Evolutionary conservation across 2,113 vertebrate genomes (phyloP), one percentile per base, ranked within the genome.

Genomic region (Austrofundulus limnaeus): DNA sequence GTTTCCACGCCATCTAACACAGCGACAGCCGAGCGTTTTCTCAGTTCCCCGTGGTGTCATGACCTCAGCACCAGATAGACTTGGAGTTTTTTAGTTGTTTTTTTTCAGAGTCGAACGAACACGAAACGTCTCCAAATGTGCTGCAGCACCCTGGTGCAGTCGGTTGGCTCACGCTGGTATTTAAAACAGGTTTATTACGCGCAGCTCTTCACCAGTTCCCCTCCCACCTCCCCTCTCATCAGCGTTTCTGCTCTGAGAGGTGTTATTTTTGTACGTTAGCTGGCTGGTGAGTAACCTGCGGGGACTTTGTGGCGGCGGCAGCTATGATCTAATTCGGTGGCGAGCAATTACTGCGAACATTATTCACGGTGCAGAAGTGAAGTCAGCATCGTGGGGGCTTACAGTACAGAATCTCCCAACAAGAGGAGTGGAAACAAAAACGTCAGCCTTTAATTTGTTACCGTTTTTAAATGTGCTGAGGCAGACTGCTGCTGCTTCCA

Each of bases 61-160:
- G 72, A 78, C 74, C 75, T 80, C 75, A 57, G 70, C 76, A 76
- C 64, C 82, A 80, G 78, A 80, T 56, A 57, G 19, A 41, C 57
- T 55, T 46, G 11, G 31, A 41, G 78, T 80, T 77, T 58, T 60
- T 21, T 72, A 54, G 84, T 70, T 72, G 49, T 54, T 24, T 19
- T 46, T 54, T 75, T 49, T 70, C 41, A 34, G 61, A 45, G 46
- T 39, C n/a, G 62, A 64, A 65, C 34, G 70, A 62, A 72, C 60
- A 12, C 59, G 54, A 66, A 57, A 47, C 59, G 43, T 55, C 60
- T 31, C 45, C 51, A 19, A 45, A 75, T 39, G 63, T 43, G 62
- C 65, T 51, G 17, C 41, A 24, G 57, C 23, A 69, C 19, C 57
- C 53, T 0, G 17, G 67, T 51, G 71, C 41, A 0, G 37, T 39